Base-by-base conservation (phyloP, 2,797 vertebrate genomes). In the Amblyopsis hoosieri region DNA sequence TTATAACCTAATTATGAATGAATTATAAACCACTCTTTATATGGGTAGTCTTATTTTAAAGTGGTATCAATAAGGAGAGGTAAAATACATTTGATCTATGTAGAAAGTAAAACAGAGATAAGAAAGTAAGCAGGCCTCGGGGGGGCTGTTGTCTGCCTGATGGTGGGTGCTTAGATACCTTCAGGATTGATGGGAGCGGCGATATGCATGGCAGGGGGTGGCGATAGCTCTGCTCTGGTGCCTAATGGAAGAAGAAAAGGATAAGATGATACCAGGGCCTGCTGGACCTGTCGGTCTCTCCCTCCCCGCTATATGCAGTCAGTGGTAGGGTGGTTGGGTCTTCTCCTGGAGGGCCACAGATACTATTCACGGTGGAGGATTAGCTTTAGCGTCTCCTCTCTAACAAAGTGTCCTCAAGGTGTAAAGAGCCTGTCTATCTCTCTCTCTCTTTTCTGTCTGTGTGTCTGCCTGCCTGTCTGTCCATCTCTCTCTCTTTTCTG, bases 151-250 rank as follows among this genome's bases (percentile, higher is more conserved):
- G 57, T 37, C 13, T 23, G 23, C 2, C 1, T 11, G 8, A 17
- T 47, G 54, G 62, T 50, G 62, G 60, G 73, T 33, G 15, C 12
- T 7, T 57, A 52, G 81, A 78, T 80, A 72, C 76, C 74, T 82
- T 87, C 75, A 80, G 68, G 81, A 83, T 69, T 71, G 74, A 83
- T 78, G 80, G 72, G 80, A 55, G 67, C 55, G 59, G 76, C 3
- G 64, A 81, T 75, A 78, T 79, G 74, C 58, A 58, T 58, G 67
- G 13, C 13, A 80, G 76, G 87, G 88, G 87, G 75, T 80, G 69
- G 23, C 59, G 85, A 87, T 89, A 86, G 79, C 71, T 75, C 66
- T 74, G 67, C 72, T 64, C 76, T 64, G 64, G 77, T 78, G 82
- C 64, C 66, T 78, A 80, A 84, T 85, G 79, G 82, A 78, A 84